These are phyloP conservation scores for Cheilosia vulpina DNA, from an alignment of 2,888 invertebrate genomes.

Conservation along the genomic window DNA sequence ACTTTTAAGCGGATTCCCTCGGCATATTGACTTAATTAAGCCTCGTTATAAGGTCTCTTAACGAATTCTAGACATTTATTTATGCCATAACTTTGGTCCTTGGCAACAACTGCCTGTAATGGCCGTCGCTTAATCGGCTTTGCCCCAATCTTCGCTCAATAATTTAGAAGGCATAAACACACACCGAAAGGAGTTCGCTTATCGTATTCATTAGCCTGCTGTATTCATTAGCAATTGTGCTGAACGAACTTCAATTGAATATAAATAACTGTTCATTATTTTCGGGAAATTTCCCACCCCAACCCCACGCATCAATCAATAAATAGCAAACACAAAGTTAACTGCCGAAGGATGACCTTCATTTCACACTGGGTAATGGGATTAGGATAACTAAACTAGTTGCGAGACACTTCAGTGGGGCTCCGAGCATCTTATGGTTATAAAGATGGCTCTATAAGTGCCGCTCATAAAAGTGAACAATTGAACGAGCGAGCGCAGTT, in stretches of 20 bases:
- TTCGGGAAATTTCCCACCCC: slow-evolving; percentile 9
- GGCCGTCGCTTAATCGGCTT: slow-evolving; percentile 4
- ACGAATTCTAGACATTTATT: slow-evolving; percentile 37
- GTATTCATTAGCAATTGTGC: slow-evolving; percentile 32
- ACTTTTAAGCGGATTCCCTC: slow-evolving; percentile 6
- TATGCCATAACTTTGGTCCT: slow-evolving; percentile 24
- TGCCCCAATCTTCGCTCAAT: neutral
- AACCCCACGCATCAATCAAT: slow-evolving; percentile 38
- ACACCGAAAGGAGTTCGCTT: slow-evolving; percentile 1
- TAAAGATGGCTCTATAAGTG: slow-evolving; percentile 22
- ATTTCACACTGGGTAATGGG: slow-evolving; percentile 52
- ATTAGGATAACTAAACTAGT: slow-evolving; percentile 39
- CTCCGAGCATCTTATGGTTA: slow-evolving; percentile 45
- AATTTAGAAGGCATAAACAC: slow-evolving; percentile 1
- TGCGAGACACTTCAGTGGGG: neutral
- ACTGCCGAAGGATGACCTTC: slow-evolving; percentile 54
- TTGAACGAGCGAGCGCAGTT: too few species aligned
- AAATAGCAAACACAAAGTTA: slow-evolving; percentile 53
- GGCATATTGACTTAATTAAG: slow-evolving; percentile 28
- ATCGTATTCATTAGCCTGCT: slow-evolving; percentile 26
- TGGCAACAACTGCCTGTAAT: slow-evolving; percentile 50
- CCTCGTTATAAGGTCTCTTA: slow-evolving; percentile 4
- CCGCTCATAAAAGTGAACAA: slow-evolving; percentile 23
- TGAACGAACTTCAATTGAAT: slow-evolving; percentile 30
- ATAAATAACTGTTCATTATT: slow-evolving; percentile 60